A percentile compares a stretch with the other conserved stretches of the same genome.
These are phyloP conservation scores for Motacilla alba DNA, from an alignment of 2,113 vertebrate species.

Conservation along the genomic window DNA sequence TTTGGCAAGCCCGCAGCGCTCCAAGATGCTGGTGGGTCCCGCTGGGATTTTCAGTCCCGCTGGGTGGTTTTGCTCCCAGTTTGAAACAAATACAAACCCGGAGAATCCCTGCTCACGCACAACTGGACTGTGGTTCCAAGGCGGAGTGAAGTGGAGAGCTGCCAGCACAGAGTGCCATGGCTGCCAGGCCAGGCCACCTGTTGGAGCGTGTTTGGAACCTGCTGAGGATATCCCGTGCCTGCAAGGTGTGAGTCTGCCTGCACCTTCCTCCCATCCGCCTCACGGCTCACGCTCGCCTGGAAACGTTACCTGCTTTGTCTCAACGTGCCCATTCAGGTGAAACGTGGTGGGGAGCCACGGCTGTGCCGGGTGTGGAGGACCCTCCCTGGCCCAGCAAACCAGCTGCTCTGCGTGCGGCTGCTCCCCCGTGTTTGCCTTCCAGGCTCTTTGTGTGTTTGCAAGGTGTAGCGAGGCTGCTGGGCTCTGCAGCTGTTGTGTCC, in stretches of 20 bases:
- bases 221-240: not conserved
- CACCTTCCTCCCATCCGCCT: not conserved
- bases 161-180: not conserved
- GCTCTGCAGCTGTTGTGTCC: not conserved
- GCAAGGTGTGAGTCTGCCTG: not conserved
- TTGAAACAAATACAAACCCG: fast-evolving
- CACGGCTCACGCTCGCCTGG: fast-evolving
- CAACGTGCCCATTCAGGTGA: fast-evolving
- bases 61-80: not conserved
- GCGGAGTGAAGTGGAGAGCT: not conserved
- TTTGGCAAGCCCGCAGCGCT: not conserved
- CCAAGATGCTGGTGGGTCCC: fast-evolving
- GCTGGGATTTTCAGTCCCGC: fast-evolving
- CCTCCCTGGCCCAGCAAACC: not conserved
- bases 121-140: fast-evolving
- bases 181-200: not conserved
- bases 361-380: not conserved
- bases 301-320: not conserved
- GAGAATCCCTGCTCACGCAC: fast-evolving
- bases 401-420: not conserved
- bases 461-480: not conserved
- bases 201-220: not conserved
- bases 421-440: not conserved
- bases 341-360: fast-evolving
- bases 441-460: not conserved